Base-by-base conservation (phyloP, 2,888 invertebrate genomes). In the Selenia dentaria region DNA sequence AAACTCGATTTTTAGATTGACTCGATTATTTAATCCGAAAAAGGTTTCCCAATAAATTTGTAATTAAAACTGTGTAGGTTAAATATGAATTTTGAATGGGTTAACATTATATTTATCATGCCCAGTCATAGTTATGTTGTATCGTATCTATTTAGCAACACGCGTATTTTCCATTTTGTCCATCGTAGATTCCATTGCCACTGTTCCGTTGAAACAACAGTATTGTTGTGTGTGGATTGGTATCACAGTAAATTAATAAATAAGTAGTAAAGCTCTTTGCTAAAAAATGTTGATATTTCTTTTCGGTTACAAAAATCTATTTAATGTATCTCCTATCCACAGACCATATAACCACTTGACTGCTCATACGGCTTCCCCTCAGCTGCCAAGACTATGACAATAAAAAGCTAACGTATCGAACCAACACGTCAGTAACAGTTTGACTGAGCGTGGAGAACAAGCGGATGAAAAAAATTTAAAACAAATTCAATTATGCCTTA, bases 1-100 rank as follows among this genome's bases (percentile, higher is more conserved):
- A 55, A 70, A 73, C 65, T 70, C 59, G 54, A 71, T 74, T 74
- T 55, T 37, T 44, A 6, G 4, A 4, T 18, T 6, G 48, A 52
- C 51, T 63, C 56, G 61, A 35, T 53, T 37, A 51, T 53, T 31
- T 45, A 56, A 46, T 50, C 13, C 13, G 53, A 53, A 53, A 36
- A 35, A 49, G 41, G 20, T 49, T 56, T 52, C 36, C 51, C 41
- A 51, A 50, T 52, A 45, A 42, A 46, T 33, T 42, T 33, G 24
- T 27, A 53, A 38, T 20, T 41, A 41, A 37, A 40, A 43, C 46
- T 39, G 33, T 44, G 41, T 22, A 38, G 42, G 20, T 48, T 39
- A 46, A 48, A 50, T 50, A 47, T 41, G 41, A 36, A 34, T 44
- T 29, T 31, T 37, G 42, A 25, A 43, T 31, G 31, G 45, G 39